Evolutionary conservation across 2,113 vertebrate genomes (phyloP).

Genomic region (Clinocottus analis): DNA sequence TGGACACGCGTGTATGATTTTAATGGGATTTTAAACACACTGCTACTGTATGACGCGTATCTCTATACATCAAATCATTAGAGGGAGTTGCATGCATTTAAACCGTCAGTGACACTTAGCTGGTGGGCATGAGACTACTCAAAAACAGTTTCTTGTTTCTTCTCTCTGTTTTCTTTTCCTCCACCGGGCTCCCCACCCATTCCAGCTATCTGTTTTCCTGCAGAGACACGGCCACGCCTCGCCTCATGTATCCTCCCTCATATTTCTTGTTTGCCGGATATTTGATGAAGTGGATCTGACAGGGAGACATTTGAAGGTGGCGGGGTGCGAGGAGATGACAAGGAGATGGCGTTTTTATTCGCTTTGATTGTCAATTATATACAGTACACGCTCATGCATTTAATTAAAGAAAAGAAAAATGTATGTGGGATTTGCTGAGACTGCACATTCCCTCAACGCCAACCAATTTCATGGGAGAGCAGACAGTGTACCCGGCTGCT

Average conservation of each 20-base stretch:
- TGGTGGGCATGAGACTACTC: not conserved
- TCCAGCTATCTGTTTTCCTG: slow-evolving; percentile 60
- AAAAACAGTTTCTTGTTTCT: not conserved
- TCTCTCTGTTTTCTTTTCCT: not conserved
- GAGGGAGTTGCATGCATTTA: not conserved
- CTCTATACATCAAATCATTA: not conserved
- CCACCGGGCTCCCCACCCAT: slow-evolving; percentile 41
- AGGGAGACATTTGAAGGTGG: not conserved
- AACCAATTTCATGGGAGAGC: slow-evolving; percentile 6
- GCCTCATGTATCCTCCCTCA: slow-evolving; percentile 1
- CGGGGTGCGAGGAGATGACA: not conserved
- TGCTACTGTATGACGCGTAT: not conserved
- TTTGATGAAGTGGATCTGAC: slow-evolving; percentile 36
- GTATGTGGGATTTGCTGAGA: slow-evolving; percentile 26
- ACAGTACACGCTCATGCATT: not conserved
- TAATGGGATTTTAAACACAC: not conserved
- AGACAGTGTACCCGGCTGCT: not conserved
- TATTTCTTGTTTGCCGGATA: not conserved
- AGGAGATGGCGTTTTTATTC: not conserved
- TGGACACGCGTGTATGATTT: not conserved
- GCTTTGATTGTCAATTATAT: not conserved
- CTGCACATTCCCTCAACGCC: slow-evolving; percentile 32
- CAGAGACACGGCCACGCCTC: slow-evolving; percentile 60
- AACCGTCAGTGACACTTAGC: slow-evolving; percentile 8
- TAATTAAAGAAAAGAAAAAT: not conserved